Evolutionary conservation across 2,888 invertebrate species (phyloP), one percentile per base, ranked within the genome.

Genomic region (Tenthredo amoena): DNA sequence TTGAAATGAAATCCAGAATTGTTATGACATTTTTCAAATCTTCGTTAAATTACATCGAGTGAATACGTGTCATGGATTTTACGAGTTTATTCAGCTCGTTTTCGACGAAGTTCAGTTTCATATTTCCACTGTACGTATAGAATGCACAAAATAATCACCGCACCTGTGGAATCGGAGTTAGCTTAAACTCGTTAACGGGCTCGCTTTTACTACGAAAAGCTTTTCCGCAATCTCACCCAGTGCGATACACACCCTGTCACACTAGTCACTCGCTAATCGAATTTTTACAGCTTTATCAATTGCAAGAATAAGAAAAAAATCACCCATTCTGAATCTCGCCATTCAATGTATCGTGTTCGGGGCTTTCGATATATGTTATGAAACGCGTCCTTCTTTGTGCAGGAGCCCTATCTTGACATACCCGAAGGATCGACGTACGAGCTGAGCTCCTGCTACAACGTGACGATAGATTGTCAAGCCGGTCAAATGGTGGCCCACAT

Each of bases 401-500:
- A 97, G 96, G 97, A 98, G 91, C 98, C 98, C 58, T 98, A 98
- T 94, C 95, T 98, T 90, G 97, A 98, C 93, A 98, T 98, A 55
- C 97, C 98, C 40, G 98, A 98, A 94, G 98, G 98, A 15, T 96
- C 98, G 50, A 98, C 98, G 18, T 98, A 98, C 94, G 98, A 98
- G 94, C 94, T 98, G 88, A 97, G 97, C 89, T 98, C 98, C 37
- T 99, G 98, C 94, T 98, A 98, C 95, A 98, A 98, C 94, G 98
- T 98, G 77, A 97, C 97, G 89, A 98, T 98, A 92, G 98, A 98
- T 94, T 99, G 98, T 92, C 96, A 98, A 85, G 96, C 98, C 43
- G 97, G 98, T 84, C 98, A 98, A 93, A 98, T 99, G 98, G 96
- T 98, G 86, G 98, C 98, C 58, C 96, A 96, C 89, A 98, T 98